Evolutionary conservation across 2,797 vertebrate genomes (phyloP), one percentile per base, ranked within the genome.

Genomic region (Smutsia gigantea): DNA sequence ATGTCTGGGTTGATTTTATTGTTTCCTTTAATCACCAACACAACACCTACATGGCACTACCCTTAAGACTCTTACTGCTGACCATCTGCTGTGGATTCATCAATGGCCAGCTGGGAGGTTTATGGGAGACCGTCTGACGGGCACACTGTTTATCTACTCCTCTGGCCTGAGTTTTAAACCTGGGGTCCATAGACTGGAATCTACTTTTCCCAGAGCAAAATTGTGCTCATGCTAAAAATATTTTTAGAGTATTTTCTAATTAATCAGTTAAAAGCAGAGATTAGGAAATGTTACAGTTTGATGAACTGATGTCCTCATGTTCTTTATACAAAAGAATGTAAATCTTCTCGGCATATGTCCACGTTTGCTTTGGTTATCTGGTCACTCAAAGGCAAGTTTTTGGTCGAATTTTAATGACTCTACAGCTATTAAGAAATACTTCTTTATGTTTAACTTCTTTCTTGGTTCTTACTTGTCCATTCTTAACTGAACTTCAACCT

Each of bases 21-120:
- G 81, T 61, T 88, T 64, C 42, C 57, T 81, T 79, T 69, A 96
- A 59, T 96, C 27, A 72, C 93, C 61, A 86, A 66, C 18, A 78
- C 23, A 68, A 18, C 51, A 79, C 4, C 49, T 72, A 84, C 7
- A 68, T 2, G 34, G 69, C 8, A 90, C 31, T 84, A 4, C 21
- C 25, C 14, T 84, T 18, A 71, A 79, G 31, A 90, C 17, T 64
- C 59, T 66, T 82, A 57, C 77, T 72, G 31, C 29, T 79, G 59
- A 46, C 55, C 25, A 64, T 66, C 17, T 81, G 23, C n/a, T 61
- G 23, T 13, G 2, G 9, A 59, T 25, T 84, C 49, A 59, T 66
- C 53, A 85, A 83, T 61, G 63, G 25, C 18, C 39, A 83, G 25
- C 1, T 66, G 34, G 66, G 34, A 71, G 37, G 66, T 37, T 61